A percentile compares a stretch with the other conserved stretches of the same genome.
Conservation (phyloP, 1,140 invertebrate species). For the Eumeta japonica region DNA sequence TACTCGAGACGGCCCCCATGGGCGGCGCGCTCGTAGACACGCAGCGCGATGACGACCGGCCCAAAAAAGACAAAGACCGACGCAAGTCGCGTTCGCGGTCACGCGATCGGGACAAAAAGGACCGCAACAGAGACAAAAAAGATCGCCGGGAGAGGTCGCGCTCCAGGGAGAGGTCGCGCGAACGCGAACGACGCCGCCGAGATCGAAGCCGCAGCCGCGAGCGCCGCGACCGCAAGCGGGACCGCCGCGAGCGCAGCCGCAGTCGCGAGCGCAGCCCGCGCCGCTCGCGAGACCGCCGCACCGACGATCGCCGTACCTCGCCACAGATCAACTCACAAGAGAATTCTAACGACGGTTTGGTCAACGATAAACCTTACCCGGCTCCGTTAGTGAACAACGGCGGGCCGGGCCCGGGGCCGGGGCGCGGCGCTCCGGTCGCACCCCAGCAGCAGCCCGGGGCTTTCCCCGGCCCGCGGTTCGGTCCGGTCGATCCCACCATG, state of each 20-base stretch:
- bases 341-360: slow-evolving; percentile 15
- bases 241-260: slow-evolving; percentile 56
- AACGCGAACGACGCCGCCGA: slow-evolving; percentile 50
- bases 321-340: slow-evolving; percentile 24
- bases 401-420: background rate
- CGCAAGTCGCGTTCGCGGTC: slow-evolving; percentile 35
- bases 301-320: slow-evolving; percentile 44
- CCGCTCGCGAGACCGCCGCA: slow-evolving; percentile 35
- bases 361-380: slow-evolving; percentile 11
- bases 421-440: slow-evolving; percentile 1
- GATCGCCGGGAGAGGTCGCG: slow-evolving; percentile 50
- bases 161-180: slow-evolving; percentile 51
- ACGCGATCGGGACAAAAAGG: slow-evolving; percentile 45
- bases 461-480: slow-evolving; percentile 19
- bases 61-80: slow-evolving; percentile 35
- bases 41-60: slow-evolving; percentile 20
- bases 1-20: too few species aligned
- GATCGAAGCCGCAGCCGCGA: slow-evolving; percentile 60
- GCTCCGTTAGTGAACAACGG: background rate
- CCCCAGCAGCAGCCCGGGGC: slow-evolving; percentile 6
- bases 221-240: slow-evolving; percentile 56
- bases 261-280: slow-evolving; percentile 44
- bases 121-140: slow-evolving; percentile 55
- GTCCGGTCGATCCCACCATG: slow-evolving; percentile 26
- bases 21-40: slow-evolving; percentile 24